A percentile compares a stretch with the other conserved stretches of the same genome.
phyloP scores from a whole-genome alignment of 2,888 invertebrate genomes.

The Trichacis sp. region DNA sequence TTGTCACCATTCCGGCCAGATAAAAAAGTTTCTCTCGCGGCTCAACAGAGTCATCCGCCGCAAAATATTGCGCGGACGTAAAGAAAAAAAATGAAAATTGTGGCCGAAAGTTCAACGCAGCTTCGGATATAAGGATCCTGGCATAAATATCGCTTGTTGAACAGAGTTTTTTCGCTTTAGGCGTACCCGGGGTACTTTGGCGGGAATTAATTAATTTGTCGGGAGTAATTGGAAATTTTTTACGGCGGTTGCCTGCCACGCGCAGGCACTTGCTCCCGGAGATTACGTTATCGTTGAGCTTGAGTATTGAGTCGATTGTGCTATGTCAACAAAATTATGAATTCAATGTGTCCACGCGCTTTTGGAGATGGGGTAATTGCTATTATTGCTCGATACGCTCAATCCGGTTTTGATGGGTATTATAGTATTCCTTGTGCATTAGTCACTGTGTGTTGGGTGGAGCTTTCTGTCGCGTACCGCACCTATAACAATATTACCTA shows the following conservation, averaged over 20 bases:
- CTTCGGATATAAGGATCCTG: not conserved
- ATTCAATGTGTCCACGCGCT: not conserved
- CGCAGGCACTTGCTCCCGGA: not conserved
- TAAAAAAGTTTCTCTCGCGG: slow-evolving; percentile 31
- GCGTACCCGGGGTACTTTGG: not conserved
- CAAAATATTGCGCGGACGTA: slow-evolving; percentile 31
- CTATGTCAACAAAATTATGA: not conserved
- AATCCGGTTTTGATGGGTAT: not conserved
- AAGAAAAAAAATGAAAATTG: too few relatives aligned
- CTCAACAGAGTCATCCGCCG: slow-evolving; percentile 36
- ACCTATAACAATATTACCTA: too few relatives aligned
- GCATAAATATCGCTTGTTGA: not conserved
- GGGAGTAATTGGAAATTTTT: not conserved
- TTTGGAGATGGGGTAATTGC: not conserved
- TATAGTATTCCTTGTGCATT: too few relatives aligned
- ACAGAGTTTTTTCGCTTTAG: not conserved
- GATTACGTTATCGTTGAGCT: not conserved
- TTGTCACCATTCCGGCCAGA: slow-evolving; percentile 30
- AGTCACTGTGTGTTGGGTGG: too few relatives aligned
- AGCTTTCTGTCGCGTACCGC: too few relatives aligned
- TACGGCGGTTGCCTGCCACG: not conserved
- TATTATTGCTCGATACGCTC: not conserved
- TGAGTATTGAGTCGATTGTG: not conserved
- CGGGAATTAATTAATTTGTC: not conserved
- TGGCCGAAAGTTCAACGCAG: slow-evolving; percentile 23